Evolutionary conservation across 2,797 vertebrate species (phyloP).

Genomic region (Cryptoblepharus egeriae): DNA sequence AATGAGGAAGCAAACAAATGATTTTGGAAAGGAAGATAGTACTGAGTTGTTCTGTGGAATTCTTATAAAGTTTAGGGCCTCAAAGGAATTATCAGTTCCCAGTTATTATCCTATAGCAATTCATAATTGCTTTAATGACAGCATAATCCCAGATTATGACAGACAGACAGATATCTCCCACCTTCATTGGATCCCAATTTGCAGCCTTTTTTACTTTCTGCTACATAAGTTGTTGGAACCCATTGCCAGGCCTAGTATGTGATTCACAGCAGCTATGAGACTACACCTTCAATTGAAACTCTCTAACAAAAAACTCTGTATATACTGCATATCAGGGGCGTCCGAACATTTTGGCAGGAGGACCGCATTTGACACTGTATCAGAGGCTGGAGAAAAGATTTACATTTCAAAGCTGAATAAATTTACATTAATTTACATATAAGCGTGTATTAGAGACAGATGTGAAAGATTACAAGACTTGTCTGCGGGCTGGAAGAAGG

Average conservation of each 20-base stretch:
- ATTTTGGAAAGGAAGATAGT: constrained; percentile 48
- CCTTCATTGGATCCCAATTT: not conserved
- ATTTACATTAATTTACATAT: too few species aligned
- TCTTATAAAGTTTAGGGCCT: constrained; percentile 12
- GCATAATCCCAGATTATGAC: too few species aligned
- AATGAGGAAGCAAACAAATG: constrained; percentile 43
- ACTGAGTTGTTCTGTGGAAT: constrained; percentile 30
- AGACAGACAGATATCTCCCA: not conserved
- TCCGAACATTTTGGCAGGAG: too few species aligned
- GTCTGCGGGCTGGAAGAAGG: too few species aligned
- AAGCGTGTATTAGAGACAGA: too few species aligned
- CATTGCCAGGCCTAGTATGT: not conserved
- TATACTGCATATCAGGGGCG: not conserved
- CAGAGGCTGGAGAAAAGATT: too few species aligned
- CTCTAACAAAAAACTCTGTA: not conserved
- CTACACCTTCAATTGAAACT: not conserved
- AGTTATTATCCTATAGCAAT: not conserved
- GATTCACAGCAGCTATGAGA: not conserved
- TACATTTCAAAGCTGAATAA: too few species aligned
- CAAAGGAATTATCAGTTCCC: constrained; percentile 1
- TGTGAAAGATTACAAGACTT: too few species aligned
- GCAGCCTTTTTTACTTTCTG: too few species aligned
- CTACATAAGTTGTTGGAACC: not conserved
- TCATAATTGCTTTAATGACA: not conserved
- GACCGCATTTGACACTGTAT: too few species aligned